Percentiles rank a stretch among this genome's conserved stretches.
Evolutionary conservation across 2,797 vertebrate species (phyloP).

Genomic region (Peromyscus attwateri): DNA sequence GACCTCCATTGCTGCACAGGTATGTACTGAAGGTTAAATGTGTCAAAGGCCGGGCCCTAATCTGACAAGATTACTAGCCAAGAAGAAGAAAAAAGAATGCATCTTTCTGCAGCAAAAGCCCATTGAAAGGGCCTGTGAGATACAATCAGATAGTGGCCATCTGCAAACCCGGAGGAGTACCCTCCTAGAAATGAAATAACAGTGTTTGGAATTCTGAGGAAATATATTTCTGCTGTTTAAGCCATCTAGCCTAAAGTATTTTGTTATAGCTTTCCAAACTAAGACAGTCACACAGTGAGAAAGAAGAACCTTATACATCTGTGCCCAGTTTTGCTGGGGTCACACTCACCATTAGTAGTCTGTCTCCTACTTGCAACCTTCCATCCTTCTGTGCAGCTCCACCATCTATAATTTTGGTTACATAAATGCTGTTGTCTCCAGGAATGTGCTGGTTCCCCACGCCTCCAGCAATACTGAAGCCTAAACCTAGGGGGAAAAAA

Average conservation of each 20-base stretch:
- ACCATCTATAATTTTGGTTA: slow-evolving; percentile 98
- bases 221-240: slow-evolving; percentile 1
- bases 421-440: slow-evolving; percentile 98
- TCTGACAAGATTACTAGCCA: not conserved
- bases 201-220: not conserved
- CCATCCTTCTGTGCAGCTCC: slow-evolving; percentile 97
- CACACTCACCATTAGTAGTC: slow-evolving; percentile 94
- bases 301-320: not conserved
- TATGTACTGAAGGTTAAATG: not conserved
- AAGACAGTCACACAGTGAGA: not conserved
- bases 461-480: slow-evolving; percentile 98
- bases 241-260: not conserved
- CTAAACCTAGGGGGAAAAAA: slow-evolving; percentile 91
- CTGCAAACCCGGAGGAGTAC: not conserved
- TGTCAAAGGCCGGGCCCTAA: not conserved
- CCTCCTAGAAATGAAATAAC: not conserved
- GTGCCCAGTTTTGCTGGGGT: not conserved
- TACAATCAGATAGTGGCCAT: not conserved
- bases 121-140: not conserved
- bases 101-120: not conserved
- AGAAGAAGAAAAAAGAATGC: not conserved
- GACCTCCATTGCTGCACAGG: not conserved
- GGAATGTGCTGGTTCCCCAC: slow-evolving; percentile 99
- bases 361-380: slow-evolving; percentile 95
- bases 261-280: not conserved